Conservation (phyloP, 2,113 vertebrate species). For the Cynoglossus semilaevis region DNA sequence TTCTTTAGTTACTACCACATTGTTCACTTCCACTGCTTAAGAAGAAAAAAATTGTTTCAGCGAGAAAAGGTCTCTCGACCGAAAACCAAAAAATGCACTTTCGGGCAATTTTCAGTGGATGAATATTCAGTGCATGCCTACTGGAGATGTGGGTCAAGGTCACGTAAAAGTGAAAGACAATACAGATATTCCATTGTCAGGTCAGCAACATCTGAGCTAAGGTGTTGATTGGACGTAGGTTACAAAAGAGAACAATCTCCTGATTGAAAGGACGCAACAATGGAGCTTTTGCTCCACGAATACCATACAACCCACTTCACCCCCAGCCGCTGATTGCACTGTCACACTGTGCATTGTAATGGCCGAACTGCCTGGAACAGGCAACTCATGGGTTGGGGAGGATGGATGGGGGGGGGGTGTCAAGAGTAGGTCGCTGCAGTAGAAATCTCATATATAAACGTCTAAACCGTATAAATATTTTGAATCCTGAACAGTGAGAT, state of each 20-base stretch:
- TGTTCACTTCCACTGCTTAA: not conserved
- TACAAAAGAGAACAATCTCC: constrained; percentile 38
- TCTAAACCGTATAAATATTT: constrained; percentile 15
- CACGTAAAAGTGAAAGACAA: too few relatives aligned
- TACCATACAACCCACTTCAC: constrained; percentile 55
- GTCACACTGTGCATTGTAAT: constrained; percentile 41
- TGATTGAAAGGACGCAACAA: constrained; percentile 52
- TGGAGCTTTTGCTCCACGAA: constrained; percentile 39
- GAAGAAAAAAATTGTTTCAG: not conserved
- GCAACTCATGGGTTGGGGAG: constrained; percentile 3
- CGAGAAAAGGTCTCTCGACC: too few relatives aligned
- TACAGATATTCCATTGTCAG: not conserved
- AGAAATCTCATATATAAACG: constrained; percentile 20
- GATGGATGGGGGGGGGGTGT: constrained; percentile 8
- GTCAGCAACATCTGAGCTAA: constrained; percentile 1
- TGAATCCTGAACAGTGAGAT: constrained; percentile 10
- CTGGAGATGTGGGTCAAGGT: too few relatives aligned
- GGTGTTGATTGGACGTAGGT: constrained; percentile 19
- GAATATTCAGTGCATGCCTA: too few relatives aligned
- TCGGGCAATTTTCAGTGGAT: too few relatives aligned
- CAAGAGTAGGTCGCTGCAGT: too few relatives aligned
- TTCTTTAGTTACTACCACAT: not conserved
- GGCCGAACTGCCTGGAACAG: constrained; percentile 34
- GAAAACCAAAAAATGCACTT: too few relatives aligned
- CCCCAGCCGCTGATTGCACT: constrained; percentile 40